Base-by-base conservation (phyloP, 1,140 invertebrate species). In the Pomacea maculata region DNA sequence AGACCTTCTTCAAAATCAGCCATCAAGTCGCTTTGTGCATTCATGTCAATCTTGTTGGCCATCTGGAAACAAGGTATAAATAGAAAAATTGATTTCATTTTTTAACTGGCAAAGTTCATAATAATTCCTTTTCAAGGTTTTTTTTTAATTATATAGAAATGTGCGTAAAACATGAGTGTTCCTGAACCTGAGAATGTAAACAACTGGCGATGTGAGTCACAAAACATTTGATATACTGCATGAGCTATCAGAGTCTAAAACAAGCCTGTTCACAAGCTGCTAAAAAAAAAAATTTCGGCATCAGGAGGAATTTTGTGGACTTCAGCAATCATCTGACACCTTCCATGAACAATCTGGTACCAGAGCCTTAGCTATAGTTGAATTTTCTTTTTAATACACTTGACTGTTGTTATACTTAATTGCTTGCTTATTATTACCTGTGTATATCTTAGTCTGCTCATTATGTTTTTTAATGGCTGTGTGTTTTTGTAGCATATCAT, bases 21-120 rank as follows among this genome's bases (percentile, higher is more conserved):
- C 96, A 99, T 98, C 89, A 98, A 93, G 93, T 98, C 97, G 93
- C 97, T 98, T 92, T 98, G 97, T 94, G 96, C 95, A 92, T 98
- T 99, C 97, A 99, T 98, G 91, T 99, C 97, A 89, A 99, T 98
- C 92, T 96, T 96, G 78, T 96, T 95, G 78, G 96, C 96, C 95
- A 97, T 95, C 97, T 98, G 55, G 45, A 63, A 12, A 79, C 55
- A 45, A 57, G 19, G 14, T 45, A 45, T 14, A 17, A n/a, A 63
- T 73, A 19, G 64, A 19, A 14, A 61, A 11, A 19, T 5, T 73
- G 17, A 72, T 54, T 17, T 34, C 15, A 81, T 45, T 11, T 25
- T 71, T 34, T 55, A 15, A 54, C n/a, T 14, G 45, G 14, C 45
- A 21, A 17, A 17, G 17, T 15, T 34, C 45, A 72, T 7, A 54